phyloP scores from a whole-genome alignment of 2,888 invertebrate species.

The Torymus tubicola region DNA sequence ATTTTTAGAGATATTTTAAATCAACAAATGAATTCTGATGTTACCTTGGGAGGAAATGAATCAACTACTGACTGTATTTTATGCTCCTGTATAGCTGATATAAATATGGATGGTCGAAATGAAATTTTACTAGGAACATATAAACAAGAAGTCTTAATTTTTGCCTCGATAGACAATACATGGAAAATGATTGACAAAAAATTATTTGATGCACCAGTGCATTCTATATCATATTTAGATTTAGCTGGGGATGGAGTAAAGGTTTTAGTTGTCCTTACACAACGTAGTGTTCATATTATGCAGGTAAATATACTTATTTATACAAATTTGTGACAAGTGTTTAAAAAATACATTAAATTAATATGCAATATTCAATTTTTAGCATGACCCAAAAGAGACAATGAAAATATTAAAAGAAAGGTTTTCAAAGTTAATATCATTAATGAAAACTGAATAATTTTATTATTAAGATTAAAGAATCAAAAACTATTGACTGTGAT shows the following conservation, averaged over 20 bases:
- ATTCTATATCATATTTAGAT: constrained; percentile 81
- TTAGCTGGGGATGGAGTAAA: constrained; percentile 83
- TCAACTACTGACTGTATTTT: constrained; percentile 79
- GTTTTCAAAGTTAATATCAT: constrained; percentile 58
- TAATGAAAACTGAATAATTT: constrained; percentile 28
- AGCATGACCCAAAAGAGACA: constrained; percentile 69
- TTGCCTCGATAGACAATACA: constrained; percentile 75
- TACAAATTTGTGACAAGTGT: neutral
- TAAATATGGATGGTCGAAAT: constrained; percentile 84
- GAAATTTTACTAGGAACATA: constrained; percentile 85
- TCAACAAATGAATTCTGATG: constrained; percentile 76
- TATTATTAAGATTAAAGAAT: constrained; percentile 19
- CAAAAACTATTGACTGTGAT: constrained; percentile 28
- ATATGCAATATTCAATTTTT: constrained; percentile 39
- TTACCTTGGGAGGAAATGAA: constrained; percentile 78
- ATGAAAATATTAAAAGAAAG: constrained; percentile 67
- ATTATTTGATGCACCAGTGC: constrained; percentile 80
- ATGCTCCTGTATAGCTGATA: constrained; percentile 82
- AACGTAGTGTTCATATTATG: constrained; percentile 82
- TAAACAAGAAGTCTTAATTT: constrained; percentile 80
- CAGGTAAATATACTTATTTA: constrained; percentile 76
- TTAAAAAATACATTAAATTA: neutral
- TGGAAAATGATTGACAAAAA: constrained; percentile 78
- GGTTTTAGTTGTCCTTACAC: constrained; percentile 82
- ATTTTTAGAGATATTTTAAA: constrained; percentile 76